A percentile compares a stretch with the other conserved stretches of the same genome.
phyloP scores from a whole-genome alignment of 2,113 vertebrate species.

The Paedocypris sp. region DNA sequence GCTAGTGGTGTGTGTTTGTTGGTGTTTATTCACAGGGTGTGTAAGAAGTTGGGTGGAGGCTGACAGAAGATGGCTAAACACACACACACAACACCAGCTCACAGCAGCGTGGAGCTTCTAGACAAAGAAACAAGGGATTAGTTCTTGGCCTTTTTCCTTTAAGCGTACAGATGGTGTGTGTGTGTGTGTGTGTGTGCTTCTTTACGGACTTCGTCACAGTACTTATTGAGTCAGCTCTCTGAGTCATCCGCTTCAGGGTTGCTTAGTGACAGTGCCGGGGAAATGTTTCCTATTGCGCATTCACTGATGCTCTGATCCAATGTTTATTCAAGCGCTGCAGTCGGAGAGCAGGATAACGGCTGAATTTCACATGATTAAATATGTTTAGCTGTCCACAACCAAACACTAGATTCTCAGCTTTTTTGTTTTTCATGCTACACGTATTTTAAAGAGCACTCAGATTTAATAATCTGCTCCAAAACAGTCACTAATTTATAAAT shows the following conservation, averaged over 20 bases:
- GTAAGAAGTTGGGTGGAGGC: constrained; percentile 65
- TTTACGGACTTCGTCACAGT: constrained; percentile 54
- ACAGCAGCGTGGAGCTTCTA: constrained; percentile 66
- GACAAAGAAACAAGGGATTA: constrained; percentile 67
- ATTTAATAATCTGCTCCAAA: no score
- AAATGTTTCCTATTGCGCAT: constrained; percentile 68
- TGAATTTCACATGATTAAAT: constrained; percentile 30
- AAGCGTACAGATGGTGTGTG: constrained; percentile 50
- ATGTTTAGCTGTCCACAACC: constrained; percentile 43
- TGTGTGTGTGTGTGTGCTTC: constrained; percentile 32
- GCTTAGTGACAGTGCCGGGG: constrained; percentile 58
- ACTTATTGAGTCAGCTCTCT: constrained; percentile 62
- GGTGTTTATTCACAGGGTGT: constrained; percentile 54
- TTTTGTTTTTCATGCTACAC: constrained; percentile 41
- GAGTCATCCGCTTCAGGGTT: constrained; percentile 62
- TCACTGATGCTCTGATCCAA: constrained; percentile 46
- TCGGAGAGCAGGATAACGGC: constrained; percentile 47
- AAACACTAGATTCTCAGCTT: constrained; percentile 39
- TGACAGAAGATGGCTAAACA: constrained; percentile 58
- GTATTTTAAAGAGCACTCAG: neutral
- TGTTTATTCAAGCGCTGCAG: constrained; percentile 64
- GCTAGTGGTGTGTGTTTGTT: constrained; percentile 2
- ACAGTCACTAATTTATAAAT: no score
- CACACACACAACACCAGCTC: constrained; percentile 67
- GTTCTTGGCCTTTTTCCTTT: constrained; percentile 62